Conservation (phyloP, 2,113 vertebrate genomes). For the Mus pahari region DNA sequence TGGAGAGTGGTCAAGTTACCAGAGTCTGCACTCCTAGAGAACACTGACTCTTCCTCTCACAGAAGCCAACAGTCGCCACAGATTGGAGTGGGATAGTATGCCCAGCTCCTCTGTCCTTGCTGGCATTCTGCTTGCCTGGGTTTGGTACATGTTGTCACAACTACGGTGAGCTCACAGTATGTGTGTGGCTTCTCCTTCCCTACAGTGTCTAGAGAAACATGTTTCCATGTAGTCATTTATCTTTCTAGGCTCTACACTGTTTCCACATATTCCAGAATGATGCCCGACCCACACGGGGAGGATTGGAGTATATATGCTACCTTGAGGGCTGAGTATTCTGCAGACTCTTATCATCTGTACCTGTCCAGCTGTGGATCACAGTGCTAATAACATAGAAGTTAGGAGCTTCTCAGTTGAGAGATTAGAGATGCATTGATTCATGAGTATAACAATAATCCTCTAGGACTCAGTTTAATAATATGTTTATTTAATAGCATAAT, state of each 20-base stretch:
- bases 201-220: not conserved
- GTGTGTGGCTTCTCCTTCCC: not conserved
- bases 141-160: not conserved
- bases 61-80: not conserved
- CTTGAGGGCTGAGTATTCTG: not conserved
- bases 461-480: not conserved
- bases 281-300: not conserved
- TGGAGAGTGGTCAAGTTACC: not conserved
- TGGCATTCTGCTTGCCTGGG: not conserved
- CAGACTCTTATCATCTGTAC: not conserved
- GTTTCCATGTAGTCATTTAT: not conserved
- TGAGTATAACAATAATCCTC: not conserved
- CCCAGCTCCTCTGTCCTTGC: not conserved
- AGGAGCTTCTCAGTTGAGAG: not conserved
- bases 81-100: not conserved
- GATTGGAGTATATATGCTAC: not conserved
- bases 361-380: not conserved
- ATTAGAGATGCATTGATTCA: not conserved
- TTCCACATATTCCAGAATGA: not conserved
- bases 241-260: not conserved
- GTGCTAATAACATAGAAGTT: not conserved
- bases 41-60: not conserved
- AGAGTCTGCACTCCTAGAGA: not conserved
- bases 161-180: not conserved
- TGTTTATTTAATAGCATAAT: not conserved